Evolutionary conservation across 2,113 vertebrate species (phyloP).

Genomic region (Falco punctatus): DNA sequence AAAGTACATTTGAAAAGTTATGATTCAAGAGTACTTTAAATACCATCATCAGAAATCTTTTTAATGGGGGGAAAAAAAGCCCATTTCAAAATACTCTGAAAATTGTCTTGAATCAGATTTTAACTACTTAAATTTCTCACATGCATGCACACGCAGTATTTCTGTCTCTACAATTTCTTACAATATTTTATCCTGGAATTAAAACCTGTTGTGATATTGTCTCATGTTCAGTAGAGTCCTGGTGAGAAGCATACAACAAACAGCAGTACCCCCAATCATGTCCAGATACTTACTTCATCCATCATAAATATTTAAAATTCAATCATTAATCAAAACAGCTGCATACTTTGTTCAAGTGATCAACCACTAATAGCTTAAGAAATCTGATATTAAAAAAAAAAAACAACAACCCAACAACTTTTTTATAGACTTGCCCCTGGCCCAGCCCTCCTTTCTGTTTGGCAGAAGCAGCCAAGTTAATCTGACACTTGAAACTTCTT

Average conservation of each 20-base stretch:
- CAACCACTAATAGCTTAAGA: constrained; percentile 52
- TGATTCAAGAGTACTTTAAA: background rate
- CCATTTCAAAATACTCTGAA: background rate
- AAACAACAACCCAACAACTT: background rate
- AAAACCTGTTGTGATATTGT: constrained; percentile 15
- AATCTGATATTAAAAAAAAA: background rate
- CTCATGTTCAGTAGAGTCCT: background rate
- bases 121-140: background rate
- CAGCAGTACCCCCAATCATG: background rate
- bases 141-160: background rate
- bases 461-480: background rate
- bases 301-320: constrained; percentile 69
- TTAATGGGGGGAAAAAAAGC: background rate
- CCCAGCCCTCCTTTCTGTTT: background rate
- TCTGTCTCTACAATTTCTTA: background rate
- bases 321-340: constrained; percentile 64
- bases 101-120: background rate
- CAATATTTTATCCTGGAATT: constrained; percentile 23
- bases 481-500: background rate
- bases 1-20: background rate
- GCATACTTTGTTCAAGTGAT: constrained; percentile 60
- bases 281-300: constrained; percentile 24
- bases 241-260: constrained; percentile 19
- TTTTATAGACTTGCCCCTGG: background rate
- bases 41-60: background rate